These are phyloP conservation scores for Ceriagrion tenellum DNA, from an alignment of 2,888 invertebrate species.

Conservation along the genomic window DNA sequence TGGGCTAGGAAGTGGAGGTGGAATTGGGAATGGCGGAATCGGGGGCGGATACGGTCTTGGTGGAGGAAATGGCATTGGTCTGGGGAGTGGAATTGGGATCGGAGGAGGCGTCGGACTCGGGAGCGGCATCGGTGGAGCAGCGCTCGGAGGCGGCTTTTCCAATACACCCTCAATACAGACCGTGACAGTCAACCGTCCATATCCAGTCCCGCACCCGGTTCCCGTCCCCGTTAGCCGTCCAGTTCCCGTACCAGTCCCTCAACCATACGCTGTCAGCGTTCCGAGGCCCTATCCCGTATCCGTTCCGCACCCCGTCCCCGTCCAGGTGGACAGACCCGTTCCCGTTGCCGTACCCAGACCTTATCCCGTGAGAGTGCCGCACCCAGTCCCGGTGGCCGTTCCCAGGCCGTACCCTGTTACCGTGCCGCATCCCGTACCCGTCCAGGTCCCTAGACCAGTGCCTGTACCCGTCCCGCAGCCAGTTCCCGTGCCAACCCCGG, in stretches of 20 bases:
- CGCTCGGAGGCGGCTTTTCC: not conserved
- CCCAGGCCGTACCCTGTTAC: slow-evolving; percentile 73
- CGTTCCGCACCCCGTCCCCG: slow-evolving; percentile 61
- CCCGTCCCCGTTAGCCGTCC: slow-evolving; percentile 67
- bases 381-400: slow-evolving; percentile 5
- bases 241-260: slow-evolving; percentile 65
- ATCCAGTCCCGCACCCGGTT: slow-evolving; percentile 51
- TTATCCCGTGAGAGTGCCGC: slow-evolving; percentile 38
- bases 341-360: slow-evolving; percentile 62
- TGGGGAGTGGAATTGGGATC: not conserved
- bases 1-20: not conserved
- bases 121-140: not conserved
- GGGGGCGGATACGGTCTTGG: not conserved
- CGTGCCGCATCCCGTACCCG: slow-evolving; percentile 78
- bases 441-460: slow-evolving; percentile 81
- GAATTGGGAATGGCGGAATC: not conserved
- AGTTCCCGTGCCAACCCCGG: slow-evolving; percentile 77
- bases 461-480: slow-evolving; percentile 81
- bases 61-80: not conserved
- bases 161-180: slow-evolving; percentile 13
- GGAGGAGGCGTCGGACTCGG: not conserved
- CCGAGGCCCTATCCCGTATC: slow-evolving; percentile 64
- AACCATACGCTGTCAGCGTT: slow-evolving; percentile 64
- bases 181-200: slow-evolving; percentile 46
- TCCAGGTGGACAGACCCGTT: slow-evolving; percentile 60